Evolutionary conservation across 2,888 invertebrate species (phyloP).

Genomic region (Chesias legatella): DNA sequence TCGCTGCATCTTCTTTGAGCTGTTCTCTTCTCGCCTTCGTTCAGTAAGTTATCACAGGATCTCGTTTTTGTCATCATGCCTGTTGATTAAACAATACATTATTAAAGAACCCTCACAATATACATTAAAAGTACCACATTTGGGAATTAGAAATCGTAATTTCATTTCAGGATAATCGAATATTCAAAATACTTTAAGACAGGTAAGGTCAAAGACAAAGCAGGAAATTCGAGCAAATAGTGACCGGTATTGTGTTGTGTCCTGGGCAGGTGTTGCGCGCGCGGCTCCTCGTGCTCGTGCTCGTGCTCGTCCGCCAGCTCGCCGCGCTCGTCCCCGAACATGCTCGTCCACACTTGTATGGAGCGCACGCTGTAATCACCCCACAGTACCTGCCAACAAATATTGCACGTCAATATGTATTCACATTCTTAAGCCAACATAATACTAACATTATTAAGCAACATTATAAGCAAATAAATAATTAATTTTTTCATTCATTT

Average conservation of each 20-base stretch:
- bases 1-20: conserved; percentile 90
- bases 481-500: too few species aligned
- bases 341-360: conserved; percentile 90
- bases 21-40: conserved; percentile 79
- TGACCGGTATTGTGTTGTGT: conserved; percentile 28
- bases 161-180: too few species aligned
- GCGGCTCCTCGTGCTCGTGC: conserved; percentile 41
- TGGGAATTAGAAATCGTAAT: too few species aligned
- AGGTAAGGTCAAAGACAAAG: too few species aligned
- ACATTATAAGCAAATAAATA: too few species aligned
- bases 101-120: too few species aligned
- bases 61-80: conserved; percentile 89
- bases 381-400: conserved; percentile 92
- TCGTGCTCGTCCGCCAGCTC: conserved; percentile 45
- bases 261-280: conserved; percentile 12
- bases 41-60: conserved; percentile 91
- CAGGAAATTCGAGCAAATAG: background rate
- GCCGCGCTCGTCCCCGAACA: conserved; percentile 84
- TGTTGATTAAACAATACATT: conserved; percentile 46
- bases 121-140: too few species aligned
- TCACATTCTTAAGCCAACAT: too few species aligned
- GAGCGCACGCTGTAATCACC: conserved; percentile 92
- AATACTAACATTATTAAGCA: too few species aligned
- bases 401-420: too few species aligned
- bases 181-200: too few species aligned